Percentiles rank a stretch among this genome's conserved stretches.
These are phyloP conservation scores for Hyperoplus immaculatus DNA, from an alignment of 2,797 vertebrate species.

Conservation along the genomic window DNA sequence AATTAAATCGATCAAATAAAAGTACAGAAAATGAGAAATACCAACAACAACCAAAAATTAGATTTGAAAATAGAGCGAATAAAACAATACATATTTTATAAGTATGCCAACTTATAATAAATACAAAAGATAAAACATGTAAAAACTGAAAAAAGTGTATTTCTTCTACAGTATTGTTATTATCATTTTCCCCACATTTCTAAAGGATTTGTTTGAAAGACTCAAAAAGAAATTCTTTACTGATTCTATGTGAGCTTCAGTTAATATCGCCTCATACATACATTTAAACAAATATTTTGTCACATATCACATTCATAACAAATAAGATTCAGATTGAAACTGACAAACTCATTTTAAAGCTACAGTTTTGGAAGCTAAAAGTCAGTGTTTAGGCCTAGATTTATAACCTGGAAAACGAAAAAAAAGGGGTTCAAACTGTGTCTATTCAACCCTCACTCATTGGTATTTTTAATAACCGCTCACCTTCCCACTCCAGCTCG, in stretches of 20 bases:
- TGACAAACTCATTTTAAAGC: background rate
- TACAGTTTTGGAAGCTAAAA: background rate
- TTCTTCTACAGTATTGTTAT: too few species aligned
- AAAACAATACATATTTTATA: too few species aligned
- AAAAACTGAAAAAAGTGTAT: background rate
- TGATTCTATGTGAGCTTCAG: background rate
- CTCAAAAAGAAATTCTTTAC: background rate
- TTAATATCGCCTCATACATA: background rate
- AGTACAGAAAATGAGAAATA: background rate
- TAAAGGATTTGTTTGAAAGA: background rate
- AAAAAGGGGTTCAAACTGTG: background rate
- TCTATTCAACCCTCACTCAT: background rate
- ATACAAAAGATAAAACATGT: background rate
- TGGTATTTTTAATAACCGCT: conserved; percentile 4
- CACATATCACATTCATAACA: background rate
- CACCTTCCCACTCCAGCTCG: conserved; percentile 98
- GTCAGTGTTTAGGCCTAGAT: background rate
- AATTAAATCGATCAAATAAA: background rate
- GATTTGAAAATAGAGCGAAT: background rate
- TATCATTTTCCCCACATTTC: background rate
- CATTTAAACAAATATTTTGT: background rate
- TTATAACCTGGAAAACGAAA: background rate
- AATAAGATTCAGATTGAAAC: background rate
- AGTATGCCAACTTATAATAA: too few species aligned
- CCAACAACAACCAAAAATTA: too few species aligned